Conservation (phyloP, 1,140 invertebrate genomes). For the Drosophila nannoptera region DNA sequence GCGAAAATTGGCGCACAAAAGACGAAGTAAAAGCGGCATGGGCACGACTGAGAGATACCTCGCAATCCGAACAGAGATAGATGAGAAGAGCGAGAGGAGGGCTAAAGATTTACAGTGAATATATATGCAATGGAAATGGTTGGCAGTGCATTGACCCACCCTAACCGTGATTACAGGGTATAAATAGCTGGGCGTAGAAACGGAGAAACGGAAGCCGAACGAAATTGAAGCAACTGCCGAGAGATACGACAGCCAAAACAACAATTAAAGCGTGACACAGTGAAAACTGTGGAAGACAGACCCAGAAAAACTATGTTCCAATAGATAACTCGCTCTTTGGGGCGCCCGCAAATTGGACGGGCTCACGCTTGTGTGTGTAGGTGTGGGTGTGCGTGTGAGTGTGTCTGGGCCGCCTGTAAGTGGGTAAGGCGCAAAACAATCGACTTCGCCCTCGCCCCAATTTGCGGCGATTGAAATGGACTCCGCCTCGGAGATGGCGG, state of each 20-base stretch:
- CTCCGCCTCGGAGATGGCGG: slow-evolving; percentile 29
- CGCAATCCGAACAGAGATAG: not conserved
- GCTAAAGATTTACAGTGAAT: too few relatives aligned
- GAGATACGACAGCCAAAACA: slow-evolving; percentile 34
- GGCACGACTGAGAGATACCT: not conserved
- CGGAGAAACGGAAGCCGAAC: slow-evolving; percentile 45
- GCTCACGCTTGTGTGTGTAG: slow-evolving; percentile 21
- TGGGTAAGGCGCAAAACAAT: slow-evolving; percentile 16
- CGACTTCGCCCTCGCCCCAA: slow-evolving; percentile 11
- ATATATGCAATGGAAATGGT: too few relatives aligned
- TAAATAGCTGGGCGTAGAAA: slow-evolving; percentile 30
- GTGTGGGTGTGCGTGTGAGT: not conserved
- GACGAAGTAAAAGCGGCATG: not conserved
- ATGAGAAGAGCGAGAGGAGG: not conserved
- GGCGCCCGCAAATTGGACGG: slow-evolving; percentile 32
- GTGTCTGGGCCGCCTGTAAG: too few relatives aligned
- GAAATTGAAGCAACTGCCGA: slow-evolving; percentile 34
- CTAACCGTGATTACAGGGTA: slow-evolving; percentile 6
- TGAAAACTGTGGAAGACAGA: slow-evolving; percentile 23
- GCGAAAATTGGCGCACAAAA: slow-evolving; percentile 42
- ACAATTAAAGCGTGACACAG: slow-evolving; percentile 50
- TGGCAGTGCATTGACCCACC: not conserved
- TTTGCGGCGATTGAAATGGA: slow-evolving; percentile 26
- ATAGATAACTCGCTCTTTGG: slow-evolving; percentile 52
- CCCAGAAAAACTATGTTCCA: slow-evolving; percentile 37